Conservation (phyloP, 2,113 vertebrate genomes). For the Columba janthina region DNA sequence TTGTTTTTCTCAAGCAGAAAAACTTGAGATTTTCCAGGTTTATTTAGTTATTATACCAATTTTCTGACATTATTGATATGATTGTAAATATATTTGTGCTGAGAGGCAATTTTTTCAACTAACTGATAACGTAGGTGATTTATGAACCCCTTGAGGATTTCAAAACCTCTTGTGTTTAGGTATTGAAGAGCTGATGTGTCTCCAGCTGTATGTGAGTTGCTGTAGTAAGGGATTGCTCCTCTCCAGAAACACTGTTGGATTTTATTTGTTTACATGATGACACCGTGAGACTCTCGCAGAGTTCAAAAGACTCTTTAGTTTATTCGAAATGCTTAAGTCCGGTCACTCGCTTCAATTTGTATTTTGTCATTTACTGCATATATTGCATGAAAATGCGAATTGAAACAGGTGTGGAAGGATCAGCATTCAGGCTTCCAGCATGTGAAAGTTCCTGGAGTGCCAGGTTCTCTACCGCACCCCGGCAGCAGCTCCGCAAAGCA, state of each 20-base stretch:
- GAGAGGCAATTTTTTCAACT: not conserved
- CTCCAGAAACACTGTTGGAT: not conserved
- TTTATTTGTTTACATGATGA: not conserved
- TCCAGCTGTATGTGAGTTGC: not conserved
- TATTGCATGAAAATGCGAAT: not conserved
- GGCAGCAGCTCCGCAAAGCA: not conserved
- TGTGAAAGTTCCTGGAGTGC: not conserved
- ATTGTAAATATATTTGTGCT: not conserved
- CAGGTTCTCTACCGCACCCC: not conserved
- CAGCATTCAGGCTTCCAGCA: not conserved
- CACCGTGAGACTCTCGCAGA: not conserved
- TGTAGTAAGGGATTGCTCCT: not conserved
- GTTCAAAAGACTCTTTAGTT: not conserved
- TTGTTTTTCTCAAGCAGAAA: not conserved
- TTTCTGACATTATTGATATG: not conserved
- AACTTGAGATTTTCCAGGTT: not conserved
- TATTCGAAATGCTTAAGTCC: not conserved
- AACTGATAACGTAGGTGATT: not conserved
- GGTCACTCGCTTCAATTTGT: not conserved
- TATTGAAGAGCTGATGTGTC: not conserved
- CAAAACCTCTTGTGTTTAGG: not conserved
- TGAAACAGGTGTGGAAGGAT: not conserved
- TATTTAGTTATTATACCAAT: not conserved
- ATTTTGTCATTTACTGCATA: not conserved
- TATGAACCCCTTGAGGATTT: not conserved